Evolutionary conservation across 1,140 invertebrate species (phyloP).

Genomic region (Periplaneta americana): DNA sequence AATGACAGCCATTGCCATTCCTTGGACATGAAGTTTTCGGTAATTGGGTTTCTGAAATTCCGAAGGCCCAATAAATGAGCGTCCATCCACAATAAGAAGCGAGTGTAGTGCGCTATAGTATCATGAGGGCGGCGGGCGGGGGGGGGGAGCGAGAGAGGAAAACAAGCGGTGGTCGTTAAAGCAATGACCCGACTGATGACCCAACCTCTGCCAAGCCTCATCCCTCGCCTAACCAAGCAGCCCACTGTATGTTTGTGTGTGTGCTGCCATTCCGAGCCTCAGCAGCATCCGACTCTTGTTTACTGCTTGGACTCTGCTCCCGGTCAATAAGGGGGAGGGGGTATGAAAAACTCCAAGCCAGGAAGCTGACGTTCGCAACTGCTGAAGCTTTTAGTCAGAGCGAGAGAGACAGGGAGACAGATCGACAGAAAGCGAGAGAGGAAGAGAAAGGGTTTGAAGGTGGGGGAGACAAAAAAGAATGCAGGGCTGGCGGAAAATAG

Average conservation of each 20-base stretch:
- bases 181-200: slow-evolving; percentile 16
- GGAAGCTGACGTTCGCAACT: slow-evolving; percentile 13
- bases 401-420: background rate
- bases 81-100: background rate
- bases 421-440: background rate
- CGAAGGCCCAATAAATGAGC: slow-evolving; percentile 17
- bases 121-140: background rate
- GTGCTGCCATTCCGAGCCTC: background rate
- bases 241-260: background rate
- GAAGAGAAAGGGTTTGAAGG: background rate
- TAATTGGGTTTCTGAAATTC: slow-evolving; percentile 17
- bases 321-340: background rate
- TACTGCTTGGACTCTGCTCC: slow-evolving; percentile 15
- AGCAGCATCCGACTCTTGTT: slow-evolving; percentile 3
- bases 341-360: background rate
- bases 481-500: background rate
- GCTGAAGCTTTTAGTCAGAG: background rate
- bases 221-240: no score
- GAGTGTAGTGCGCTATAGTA: background rate
- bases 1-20: slow-evolving; percentile 15
- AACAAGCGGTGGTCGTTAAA: slow-evolving; percentile 15
- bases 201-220: background rate
- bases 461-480: background rate
- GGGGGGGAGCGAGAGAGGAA: background rate
- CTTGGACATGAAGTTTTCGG: slow-evolving; percentile 15